phyloP scores from a whole-genome alignment of 2,113 vertebrate species.

The Solea solea region DNA sequence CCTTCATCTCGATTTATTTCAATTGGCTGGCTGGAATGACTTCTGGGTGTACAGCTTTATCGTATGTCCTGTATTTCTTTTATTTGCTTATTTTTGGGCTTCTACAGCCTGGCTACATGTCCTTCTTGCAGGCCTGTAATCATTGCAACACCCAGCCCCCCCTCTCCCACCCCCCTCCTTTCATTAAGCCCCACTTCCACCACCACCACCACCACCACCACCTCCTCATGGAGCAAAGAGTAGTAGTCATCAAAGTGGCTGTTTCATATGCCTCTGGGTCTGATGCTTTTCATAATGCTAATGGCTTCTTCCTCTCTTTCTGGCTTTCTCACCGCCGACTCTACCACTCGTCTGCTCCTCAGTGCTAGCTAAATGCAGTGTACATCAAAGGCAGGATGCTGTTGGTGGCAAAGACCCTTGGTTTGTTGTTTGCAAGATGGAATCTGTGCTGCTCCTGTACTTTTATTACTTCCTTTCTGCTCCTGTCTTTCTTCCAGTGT shows the following conservation, averaged over 20 bases:
- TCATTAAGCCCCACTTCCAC: constrained; percentile 52
- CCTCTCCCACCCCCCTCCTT: constrained; percentile 1
- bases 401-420: constrained; percentile 57
- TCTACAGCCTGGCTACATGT: constrained; percentile 63
- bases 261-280: constrained; percentile 73
- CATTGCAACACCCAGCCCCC: constrained; percentile 56
- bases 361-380: constrained; percentile 58
- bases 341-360: constrained; percentile 38
- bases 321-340: constrained; percentile 52
- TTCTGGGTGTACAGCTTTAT: constrained; percentile 80
- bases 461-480: constrained; percentile 40
- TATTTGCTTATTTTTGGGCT: constrained; percentile 56
- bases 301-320: constrained; percentile 63
- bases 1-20: constrained; percentile 69
- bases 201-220: constrained; percentile 16
- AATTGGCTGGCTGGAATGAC: constrained; percentile 78
- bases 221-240: constrained; percentile 60
- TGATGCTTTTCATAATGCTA: constrained; percentile 73
- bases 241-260: constrained; percentile 76
- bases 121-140: constrained; percentile 57
- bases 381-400: constrained; percentile 77
- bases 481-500: constrained; percentile 20
- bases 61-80: constrained; percentile 61
- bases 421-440: constrained; percentile 69
- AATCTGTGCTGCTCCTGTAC: constrained; percentile 53